Base-by-base conservation (phyloP, 2,797 vertebrate species). In the Moxostoma hubbsi region DNA sequence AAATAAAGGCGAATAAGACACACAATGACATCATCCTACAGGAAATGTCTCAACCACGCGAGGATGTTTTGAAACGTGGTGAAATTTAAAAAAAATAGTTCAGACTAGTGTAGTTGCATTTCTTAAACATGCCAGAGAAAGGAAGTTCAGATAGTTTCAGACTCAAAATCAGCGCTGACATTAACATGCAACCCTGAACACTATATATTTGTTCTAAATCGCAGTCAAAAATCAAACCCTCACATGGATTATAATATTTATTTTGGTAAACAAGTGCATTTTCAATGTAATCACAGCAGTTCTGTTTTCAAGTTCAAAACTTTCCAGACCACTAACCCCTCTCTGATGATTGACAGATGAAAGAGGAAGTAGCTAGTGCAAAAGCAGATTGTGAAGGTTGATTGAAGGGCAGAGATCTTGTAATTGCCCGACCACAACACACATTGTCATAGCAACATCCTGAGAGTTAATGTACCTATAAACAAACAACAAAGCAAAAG, bases 311-410 rank as follows among this genome's bases (percentile, higher is more conserved):
- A 51, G 16, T 54, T 58, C 43, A 81, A 47, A 81, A 50, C 6
- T 0, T 47, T 75, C 53, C 16, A 47, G 8, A 46, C 79, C 68
- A 76, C 51, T 6, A 4, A 10, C 57, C 18, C 66, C 62, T 18
- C 11, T 47, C 67, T 58, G 58, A 57, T n/a, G 51, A 73, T 9
- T n/a, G 11, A 76, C n/a, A 9, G 18, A 9, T 12, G 9, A 54
- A 53, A 72, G 57, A 47, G 55, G 76, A 68, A 16, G 69, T 18
- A 65, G 82, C 72, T 85, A 88, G 90, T 91, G 89, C 89, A 92
- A 89, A 86, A 81, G 82, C 75, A 77, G 79, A 73, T 80, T 85
- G 78, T 75, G 62, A 82, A 46, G 54, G 75, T 65, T 12, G 80
- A 75, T 73, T 69, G 18, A 47, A 13, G 6, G 24, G 49, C 36